Evolutionary conservation across 2,888 invertebrate genomes (phyloP), one percentile per base, ranked within the genome.

Genomic region (Mesochorus sp.): DNA sequence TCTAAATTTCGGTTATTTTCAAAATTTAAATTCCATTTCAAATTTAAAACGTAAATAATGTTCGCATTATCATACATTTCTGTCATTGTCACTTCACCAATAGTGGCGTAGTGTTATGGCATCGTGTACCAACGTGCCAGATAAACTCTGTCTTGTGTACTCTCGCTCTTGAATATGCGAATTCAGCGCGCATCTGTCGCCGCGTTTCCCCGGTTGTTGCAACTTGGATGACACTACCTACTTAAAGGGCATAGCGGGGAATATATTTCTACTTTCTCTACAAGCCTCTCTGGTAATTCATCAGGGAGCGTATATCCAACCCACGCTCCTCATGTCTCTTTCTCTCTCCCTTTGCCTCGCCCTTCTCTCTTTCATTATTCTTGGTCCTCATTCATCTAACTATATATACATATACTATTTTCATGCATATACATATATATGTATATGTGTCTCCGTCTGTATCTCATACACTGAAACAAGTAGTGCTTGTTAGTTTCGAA

Each of bases 121-220:
- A 44, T 44, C 47, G n/a, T n/a, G n/a, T n/a, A 47, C 26, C 10
- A 39, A 49, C 42, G 49, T 19, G 42, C 17, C 26, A 19, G 19
- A 53, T 31, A 64, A 62, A 57, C 39, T 62, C 55, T 24, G 44
- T 57, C 47, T 49, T 49, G 44, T 6, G 12, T 24, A 8, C 53
- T 37, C 34, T 49, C 12, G 17, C 28, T 59, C 24, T 61, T 26
- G 59, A 74, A 75, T 61, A 24, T 75, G n/a, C n/a, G 47, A 57
- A 70, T 49, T 64, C 57, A 49, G 57, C n/a, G n/a, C 62, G 70
- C 70, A 76, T 76, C 47, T 49, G 76, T 70, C 62, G 55, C 47
- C 51, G 62, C 71, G 71, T 42, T 53, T 62, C 42, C n/a, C n/a
- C n/a, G n/a, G n/a, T n/a, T n/a, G n/a, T n/a, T n/a, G n/a, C n/a